Evolutionary conservation across 2,797 vertebrate genomes (phyloP), one percentile per base, ranked within the genome.

Genomic region (Lagocephalus sceleratus): DNA sequence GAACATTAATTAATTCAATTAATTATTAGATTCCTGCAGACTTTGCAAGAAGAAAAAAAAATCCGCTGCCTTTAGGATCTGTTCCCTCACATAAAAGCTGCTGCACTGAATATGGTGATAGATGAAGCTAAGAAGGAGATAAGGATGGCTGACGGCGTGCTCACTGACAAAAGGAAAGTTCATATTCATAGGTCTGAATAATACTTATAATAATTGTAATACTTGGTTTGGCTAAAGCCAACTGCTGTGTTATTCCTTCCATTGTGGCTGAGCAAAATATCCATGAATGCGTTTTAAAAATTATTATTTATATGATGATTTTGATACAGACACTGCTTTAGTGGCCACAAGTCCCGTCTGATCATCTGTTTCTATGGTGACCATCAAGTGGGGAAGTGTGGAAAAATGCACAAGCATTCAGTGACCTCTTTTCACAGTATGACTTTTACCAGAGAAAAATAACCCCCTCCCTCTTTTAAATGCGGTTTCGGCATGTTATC

Each of bases 301-400:
- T n/a, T n/a, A n/a, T 14, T 14, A 12, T 35, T 35, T 35, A 11
- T 35, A 23, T 3, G 57, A 52, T 58, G 10, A 78, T 84, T 71
- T 71, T 66, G 65, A 74, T 62, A 70, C 53, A 60, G 75, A 75
- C 69, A 63, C 57, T 50, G 60, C 57, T 78, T 68, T 86, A 83
- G 82, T 79, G 70, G 81, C 68, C 75, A 85, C 71, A 81, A 86
- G 76, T 87, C 81, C 81, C 80, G 74, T 82, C 79, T 85, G 66
- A 79, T 90, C 79, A 91, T 88, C 83, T 84, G 91, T 92, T 92
- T 90, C 91, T 91, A 92, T 92, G 91, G 91, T 87, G 89, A 92
- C 91, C 88, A 89, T 89, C 79, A 86, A 87, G 83, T 76, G 84
- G 75, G 82, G 66, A 77, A 71, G 57, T 70, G 71, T 57, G 63